phyloP scores from a whole-genome alignment of 64 coral and sea anemone genomes.

The Pocillopora damicornis region DNA sequence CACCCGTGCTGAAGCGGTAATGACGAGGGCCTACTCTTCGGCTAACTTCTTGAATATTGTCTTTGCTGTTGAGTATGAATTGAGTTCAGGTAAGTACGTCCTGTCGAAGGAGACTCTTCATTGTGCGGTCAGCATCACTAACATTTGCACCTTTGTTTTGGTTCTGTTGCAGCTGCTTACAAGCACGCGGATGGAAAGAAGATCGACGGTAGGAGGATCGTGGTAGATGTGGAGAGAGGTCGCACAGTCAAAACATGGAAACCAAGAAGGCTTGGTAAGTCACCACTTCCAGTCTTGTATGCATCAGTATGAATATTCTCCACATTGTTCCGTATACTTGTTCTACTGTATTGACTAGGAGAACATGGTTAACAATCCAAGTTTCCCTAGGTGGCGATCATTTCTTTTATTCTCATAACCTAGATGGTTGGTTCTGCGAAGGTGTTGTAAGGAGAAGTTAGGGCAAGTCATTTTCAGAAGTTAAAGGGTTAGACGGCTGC shows the following conservation, averaged over 20 bases:
- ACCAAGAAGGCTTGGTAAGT: slow-evolving; percentile 87
- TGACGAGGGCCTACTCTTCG: neutral
- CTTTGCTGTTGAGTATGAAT: neutral
- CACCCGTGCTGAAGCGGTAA: too few relatives aligned
- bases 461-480: too few relatives aligned
- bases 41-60: neutral
- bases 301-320: too few relatives aligned
- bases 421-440: too few relatives aligned
- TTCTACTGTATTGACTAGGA: too few relatives aligned
- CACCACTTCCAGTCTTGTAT: neutral
- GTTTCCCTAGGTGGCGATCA: too few relatives aligned
- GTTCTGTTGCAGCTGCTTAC: slow-evolving; percentile 79
- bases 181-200: slow-evolving; percentile 99
- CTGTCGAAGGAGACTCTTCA: neutral
- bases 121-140: neutral
- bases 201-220: slow-evolving; percentile 93
- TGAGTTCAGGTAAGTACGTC: neutral
- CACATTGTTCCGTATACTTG: too few relatives aligned
- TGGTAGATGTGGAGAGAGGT: slow-evolving; percentile 96
- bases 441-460: too few relatives aligned
- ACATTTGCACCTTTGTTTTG: slow-evolving; percentile 8
- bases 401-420: too few relatives aligned
- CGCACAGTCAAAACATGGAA: slow-evolving; percentile 96
- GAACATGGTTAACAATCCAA: too few relatives aligned
- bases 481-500: too few relatives aligned